Percentiles rank a stretch among this genome's conserved stretches.
These are phyloP conservation scores for Hephaestus fuliginosus DNA, from an alignment of 2,797 vertebrate genomes.

Conservation along the genomic window DNA sequence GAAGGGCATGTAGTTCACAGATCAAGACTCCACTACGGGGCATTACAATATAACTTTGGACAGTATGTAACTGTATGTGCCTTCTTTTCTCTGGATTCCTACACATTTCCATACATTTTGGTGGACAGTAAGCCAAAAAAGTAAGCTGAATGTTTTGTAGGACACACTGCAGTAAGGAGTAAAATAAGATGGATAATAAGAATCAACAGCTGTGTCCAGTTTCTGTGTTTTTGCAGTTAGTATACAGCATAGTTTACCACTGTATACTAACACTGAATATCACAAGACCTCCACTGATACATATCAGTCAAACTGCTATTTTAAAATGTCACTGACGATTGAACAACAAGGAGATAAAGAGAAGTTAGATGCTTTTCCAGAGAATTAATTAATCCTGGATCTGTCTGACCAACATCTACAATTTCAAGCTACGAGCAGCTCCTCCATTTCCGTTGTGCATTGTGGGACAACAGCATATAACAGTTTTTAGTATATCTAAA, in stretches of 20 bases:
- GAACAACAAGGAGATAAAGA: background rate
- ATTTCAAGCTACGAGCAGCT: background rate
- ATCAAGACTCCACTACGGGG: background rate
- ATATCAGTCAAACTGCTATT: background rate
- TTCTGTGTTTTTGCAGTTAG: background rate
- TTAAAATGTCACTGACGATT: background rate
- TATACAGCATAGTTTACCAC: background rate
- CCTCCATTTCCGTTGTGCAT: background rate
- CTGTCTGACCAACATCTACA: background rate
- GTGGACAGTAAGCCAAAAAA: too few relatives aligned
- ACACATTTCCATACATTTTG: background rate
- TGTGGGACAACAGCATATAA: background rate
- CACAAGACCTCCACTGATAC: background rate
- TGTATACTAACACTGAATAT: background rate
- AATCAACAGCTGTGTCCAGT: background rate
- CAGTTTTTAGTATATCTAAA: background rate
- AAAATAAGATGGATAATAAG: background rate
- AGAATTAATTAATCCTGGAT: background rate
- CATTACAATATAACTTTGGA: background rate
- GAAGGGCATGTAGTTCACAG: background rate
- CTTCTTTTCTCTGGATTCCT: background rate
- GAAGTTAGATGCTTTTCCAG: background rate
- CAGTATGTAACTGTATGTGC: background rate
- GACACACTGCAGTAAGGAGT: background rate
- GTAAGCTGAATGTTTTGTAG: background rate